Base-by-base conservation (phyloP, 2,113 vertebrate species). In the Triplophysa rosa region DNA sequence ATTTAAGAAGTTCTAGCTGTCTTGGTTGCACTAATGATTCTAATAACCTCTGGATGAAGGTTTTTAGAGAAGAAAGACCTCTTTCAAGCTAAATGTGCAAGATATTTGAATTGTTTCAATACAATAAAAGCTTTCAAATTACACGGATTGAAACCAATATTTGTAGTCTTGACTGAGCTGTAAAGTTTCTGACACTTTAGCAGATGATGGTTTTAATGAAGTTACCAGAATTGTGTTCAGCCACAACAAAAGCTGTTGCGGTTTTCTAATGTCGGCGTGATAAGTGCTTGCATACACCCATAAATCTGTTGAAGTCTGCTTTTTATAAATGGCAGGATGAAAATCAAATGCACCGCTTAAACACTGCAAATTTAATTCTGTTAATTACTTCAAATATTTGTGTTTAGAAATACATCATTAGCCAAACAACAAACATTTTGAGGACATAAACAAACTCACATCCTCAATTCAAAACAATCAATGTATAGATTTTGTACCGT, bases 271-370 rank as follows among this genome's bases (percentile, higher is more conserved):
- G 40, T 67, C 67, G 45, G 45, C 66, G 54, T 63, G 74, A 33
- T 74, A 74, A 69, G n/a, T 56, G 54, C 49, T 78, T 47, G 62
- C 40, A 61, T 82, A 61, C 29, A 29, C 24, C 49, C 61, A 64
- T 13, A 74, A 83, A 83, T 78, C 17, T 29, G 49, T 23, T 68
- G 62, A 77, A 80, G 67, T 78, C 23, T 79, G 71, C 29, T 80
- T 69, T 67, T 59, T 17, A 14, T 66, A 59, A 65, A 54, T 0
- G 2, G 47, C 19, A 24, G 9, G 78, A 83, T 29, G 66, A 67
- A 81, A 83, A 83, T 82, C 73, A 83, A 83, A 81, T 81, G 59
- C 17, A 47, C 61, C 54, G 24, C 66, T n/a, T 45, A 52, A 78
- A 76, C 59, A 73, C n/a, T 21, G 52, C 42, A 67, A 75, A 78